Base-by-base conservation (phyloP, 1,140 invertebrate species). In the Calycopis cecrops region DNA sequence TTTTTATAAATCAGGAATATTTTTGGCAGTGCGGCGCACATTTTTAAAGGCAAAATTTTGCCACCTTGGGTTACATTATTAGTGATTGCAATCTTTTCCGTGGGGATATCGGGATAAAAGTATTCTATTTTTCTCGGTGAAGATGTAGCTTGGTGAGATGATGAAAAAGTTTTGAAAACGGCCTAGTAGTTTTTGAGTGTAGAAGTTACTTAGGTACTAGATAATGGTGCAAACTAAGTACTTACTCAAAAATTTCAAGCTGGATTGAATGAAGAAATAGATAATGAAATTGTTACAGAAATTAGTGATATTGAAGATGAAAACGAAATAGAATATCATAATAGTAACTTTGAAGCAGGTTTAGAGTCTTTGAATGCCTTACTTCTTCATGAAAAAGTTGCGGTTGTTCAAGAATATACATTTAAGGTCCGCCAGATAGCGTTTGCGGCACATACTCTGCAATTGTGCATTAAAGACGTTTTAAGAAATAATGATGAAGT, bases 141-240 rank as follows among this genome's bases (percentile, higher is more conserved):
- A n/a, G n/a, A n/a, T n/a, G n/a, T n/a, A n/a, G n/a, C n/a, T n/a
- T n/a, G n/a, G n/a, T n/a, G n/a, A n/a, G n/a, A n/a, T n/a, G n/a
- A n/a, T n/a, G n/a, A n/a, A n/a, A n/a, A n/a, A n/a, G n/a, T n/a
- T n/a, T n/a, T n/a, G n/a, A n/a, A n/a, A n/a, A n/a, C n/a, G n/a
- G n/a, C n/a, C n/a, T n/a, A n/a, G n/a, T n/a, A n/a, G n/a, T n/a
- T n/a, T n/a, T n/a, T n/a, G n/a, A n/a, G n/a, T n/a, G n/a, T n/a
- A n/a, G n/a, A n/a, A n/a, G n/a, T n/a, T n/a, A n/a, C 34, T 4
- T 35, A 6, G 34, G n/a, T 11, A n/a, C 4, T 11, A 8, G 38
- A 42, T 42, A 42, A 42, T 14, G 38, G 38, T 42, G 38, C 38
- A 42, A 42, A 42, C n/a, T n/a, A n/a, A n/a, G n/a, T n/a, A n/a